Conservation (phyloP, 64 coral and sea anemone species). For the Montipora cactus region DNA sequence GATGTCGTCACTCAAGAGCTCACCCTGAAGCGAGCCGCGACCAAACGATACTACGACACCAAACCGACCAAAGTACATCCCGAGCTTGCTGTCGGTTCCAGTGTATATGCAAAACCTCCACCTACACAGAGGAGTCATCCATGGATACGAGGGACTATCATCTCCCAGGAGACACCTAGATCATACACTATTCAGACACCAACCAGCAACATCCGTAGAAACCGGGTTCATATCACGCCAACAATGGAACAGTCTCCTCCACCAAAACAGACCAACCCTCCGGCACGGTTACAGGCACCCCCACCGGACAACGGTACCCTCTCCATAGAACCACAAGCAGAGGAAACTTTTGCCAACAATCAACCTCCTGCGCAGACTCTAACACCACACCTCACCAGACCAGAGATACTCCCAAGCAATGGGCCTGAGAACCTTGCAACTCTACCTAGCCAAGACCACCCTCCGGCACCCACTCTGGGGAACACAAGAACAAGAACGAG, state of each 20-base stretch:
- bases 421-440: not conserved
- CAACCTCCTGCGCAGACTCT: slow-evolving; percentile 3
- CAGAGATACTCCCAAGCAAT: not conserved
- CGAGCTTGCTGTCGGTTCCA: not conserved
- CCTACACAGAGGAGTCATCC: slow-evolving; percentile 1
- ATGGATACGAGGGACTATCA: not conserved
- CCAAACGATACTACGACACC: slow-evolving; percentile 18
- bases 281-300: not conserved
- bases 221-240: slow-evolving; percentile 23
- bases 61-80: not conserved
- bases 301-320: not conserved
- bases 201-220: not conserved
- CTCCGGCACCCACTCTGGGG: not conserved
- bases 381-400: not conserved
- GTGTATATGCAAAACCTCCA: slow-evolving; percentile 22
- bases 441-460: not conserved
- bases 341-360: not conserved
- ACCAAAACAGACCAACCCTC: not conserved
- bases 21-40: not conserved
- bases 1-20: not conserved
- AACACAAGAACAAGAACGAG: not conserved
- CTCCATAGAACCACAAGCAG: not conserved
- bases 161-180: slow-evolving; percentile 5
- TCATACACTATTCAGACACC: slow-evolving; percentile 32
- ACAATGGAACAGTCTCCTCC: not conserved